Evolutionary conservation across 2,113 vertebrate genomes (phyloP).

Genomic region (Rhinoderma darwinii): DNA sequence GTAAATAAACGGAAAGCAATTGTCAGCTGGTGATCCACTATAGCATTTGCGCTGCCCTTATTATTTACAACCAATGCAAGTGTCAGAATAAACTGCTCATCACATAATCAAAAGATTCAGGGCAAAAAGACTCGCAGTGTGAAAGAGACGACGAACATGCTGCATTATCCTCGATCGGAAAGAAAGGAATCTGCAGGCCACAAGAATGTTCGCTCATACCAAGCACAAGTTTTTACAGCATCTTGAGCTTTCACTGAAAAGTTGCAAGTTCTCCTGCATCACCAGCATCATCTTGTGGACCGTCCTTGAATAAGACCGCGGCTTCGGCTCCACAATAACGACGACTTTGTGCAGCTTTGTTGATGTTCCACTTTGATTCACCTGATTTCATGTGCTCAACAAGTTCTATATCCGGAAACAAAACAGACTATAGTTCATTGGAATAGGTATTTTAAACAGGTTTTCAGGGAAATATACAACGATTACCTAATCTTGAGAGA

Average conservation of each 20-base stretch:
- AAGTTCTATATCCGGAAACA: too few species aligned
- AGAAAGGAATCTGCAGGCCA: background rate
- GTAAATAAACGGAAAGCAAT: too few species aligned
- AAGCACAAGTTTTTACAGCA: background rate
- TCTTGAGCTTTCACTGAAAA: background rate
- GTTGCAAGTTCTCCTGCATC: slow-evolving; percentile 1
- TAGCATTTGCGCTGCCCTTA: too few species aligned
- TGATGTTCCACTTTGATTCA: background rate
- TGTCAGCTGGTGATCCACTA: too few species aligned
- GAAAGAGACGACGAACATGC: background rate
- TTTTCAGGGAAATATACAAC: too few species aligned
- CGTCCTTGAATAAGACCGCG: background rate
- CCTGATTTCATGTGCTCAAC: background rate
- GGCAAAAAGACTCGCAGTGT: background rate
- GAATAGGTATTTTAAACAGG: too few species aligned
- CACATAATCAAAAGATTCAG: background rate
- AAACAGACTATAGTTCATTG: too few species aligned
- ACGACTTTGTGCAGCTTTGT: background rate
- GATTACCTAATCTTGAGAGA: too few species aligned
- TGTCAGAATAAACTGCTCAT: background rate
- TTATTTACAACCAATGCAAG: background rate
- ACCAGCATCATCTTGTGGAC: slow-evolving; percentile 28
- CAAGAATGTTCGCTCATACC: background rate
- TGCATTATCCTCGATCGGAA: background rate
- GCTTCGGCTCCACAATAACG: background rate